A percentile compares a stretch with the other conserved stretches of the same genome.
phyloP scores from a whole-genome alignment of 1,140 invertebrate genomes.

The Callitettix versicolor region DNA sequence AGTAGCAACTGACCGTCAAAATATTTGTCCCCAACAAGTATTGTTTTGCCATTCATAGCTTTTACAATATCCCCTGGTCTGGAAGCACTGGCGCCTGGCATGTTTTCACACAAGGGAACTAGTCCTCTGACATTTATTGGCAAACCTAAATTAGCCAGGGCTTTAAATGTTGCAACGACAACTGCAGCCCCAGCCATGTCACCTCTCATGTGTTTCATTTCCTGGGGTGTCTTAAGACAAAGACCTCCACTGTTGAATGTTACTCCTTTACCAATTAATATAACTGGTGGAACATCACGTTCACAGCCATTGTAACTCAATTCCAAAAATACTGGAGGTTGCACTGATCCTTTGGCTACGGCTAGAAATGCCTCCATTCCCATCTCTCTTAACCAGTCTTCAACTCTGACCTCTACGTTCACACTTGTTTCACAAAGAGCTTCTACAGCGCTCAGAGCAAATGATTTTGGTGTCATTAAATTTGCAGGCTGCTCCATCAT shows the following conservation, averaged over 20 bases:
- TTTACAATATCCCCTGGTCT: slow-evolving; percentile 53
- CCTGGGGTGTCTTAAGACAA: slow-evolving; percentile 43
- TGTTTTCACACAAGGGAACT: slow-evolving; percentile 51
- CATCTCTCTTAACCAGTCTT: slow-evolving; percentile 34
- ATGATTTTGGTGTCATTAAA: slow-evolving; percentile 49
- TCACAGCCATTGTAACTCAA: slow-evolving; percentile 27
- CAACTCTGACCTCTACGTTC: slow-evolving; percentile 40
- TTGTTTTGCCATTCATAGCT: slow-evolving; percentile 44
- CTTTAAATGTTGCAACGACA: slow-evolving; percentile 40
- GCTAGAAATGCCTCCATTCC: slow-evolving; percentile 52
- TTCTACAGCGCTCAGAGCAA: slow-evolving; percentile 39
- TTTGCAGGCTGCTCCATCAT: slow-evolving; percentile 54
- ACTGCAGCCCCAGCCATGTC: slow-evolving; percentile 62
- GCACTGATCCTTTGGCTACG: slow-evolving; percentile 46
- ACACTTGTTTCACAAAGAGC: slow-evolving; percentile 35
- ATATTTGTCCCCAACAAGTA: slow-evolving; percentile 54
- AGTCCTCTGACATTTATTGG: slow-evolving; percentile 43
- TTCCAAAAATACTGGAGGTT: slow-evolving; percentile 44
- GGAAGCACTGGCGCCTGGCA: slow-evolving; percentile 46
- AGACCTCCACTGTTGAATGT: slow-evolving; percentile 58
- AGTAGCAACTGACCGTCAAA: slow-evolving; percentile 49
- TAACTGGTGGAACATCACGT: slow-evolving; percentile 34
- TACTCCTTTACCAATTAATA: slow-evolving; percentile 42
- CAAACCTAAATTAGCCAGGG: slow-evolving; percentile 39
- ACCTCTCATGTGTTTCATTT: slow-evolving; percentile 49